Base-by-base conservation (phyloP, 2,888 invertebrate genomes). In the Epinotia ramella region DNA sequence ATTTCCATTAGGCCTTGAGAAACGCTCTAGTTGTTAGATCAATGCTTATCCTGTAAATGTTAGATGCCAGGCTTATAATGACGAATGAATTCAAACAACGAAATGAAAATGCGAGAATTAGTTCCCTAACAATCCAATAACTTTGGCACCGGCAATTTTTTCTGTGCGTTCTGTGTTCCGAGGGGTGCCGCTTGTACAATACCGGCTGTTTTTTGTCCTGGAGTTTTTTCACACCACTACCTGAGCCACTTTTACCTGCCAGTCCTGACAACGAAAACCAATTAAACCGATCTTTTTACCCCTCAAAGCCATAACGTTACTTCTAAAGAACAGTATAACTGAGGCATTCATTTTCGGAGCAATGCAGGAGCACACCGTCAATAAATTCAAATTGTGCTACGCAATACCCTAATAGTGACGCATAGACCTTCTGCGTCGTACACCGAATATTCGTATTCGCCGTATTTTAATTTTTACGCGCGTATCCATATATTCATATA, bases 111-210 rank as follows among this genome's bases (percentile, higher is more conserved):
- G 65, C 49, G 49, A 66, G 49, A 64, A 24, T 24, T 24, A 20
- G 46, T 49, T 66, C n/a, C 24, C 46, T 49, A 11, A 24, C 46
- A 60, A 28, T 5, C 20, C 7, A 24, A 49, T 16, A 7, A 20
- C 16, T 33, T 56, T 57, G 24, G 13, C 46, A 16, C 20, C 53
- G 18, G 49, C 65, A 70, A 65, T 60, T 65, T 53, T 60, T 18
- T 57, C 20, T 53, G 24, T 59, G 44, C 33, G 64, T 57, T 57
- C 59, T 24, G 59, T 28, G 59, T 60, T 60, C 49, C 53, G 69
- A 85, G 81, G 79, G 79, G 53, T 72, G 78, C 82, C 84, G 84
- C 83, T 89, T 87, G 86, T 84, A 85, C 82, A 87, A 85, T 81
- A 82, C 81, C 78, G 76, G 80, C 83, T 80, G 81, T 74, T 79